These are phyloP conservation scores for Pectinophora gossypiella DNA, from an alignment of 1,140 invertebrate genomes.

Conservation along the genomic window DNA sequence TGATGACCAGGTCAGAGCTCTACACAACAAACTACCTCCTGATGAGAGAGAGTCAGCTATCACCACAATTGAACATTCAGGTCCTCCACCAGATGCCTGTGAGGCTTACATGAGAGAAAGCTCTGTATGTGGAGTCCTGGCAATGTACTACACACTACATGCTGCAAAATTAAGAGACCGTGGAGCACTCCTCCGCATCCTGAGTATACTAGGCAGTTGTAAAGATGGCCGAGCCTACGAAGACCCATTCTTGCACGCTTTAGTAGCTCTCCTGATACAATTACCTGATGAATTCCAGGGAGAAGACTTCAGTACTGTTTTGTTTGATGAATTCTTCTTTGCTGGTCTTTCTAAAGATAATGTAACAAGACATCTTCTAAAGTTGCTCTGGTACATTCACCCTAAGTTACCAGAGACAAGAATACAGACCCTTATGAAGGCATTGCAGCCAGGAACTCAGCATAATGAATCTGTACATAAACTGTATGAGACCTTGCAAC, in stretches of 20 bases:
- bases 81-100: slow-evolving; percentile 93
- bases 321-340: slow-evolving; percentile 98
- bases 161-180: slow-evolving; percentile 88
- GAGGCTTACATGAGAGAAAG: slow-evolving; percentile 94
- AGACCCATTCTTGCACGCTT: slow-evolving; percentile 95
- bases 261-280: slow-evolving; percentile 91
- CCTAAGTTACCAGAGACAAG: slow-evolving; percentile 88
- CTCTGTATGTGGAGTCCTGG: slow-evolving; percentile 91
- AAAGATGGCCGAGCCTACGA: slow-evolving; percentile 95
- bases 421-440: slow-evolving; percentile 89
- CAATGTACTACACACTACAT: slow-evolving; percentile 97
- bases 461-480: slow-evolving; percentile 91
- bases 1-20: slow-evolving; percentile 94
- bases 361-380: slow-evolving; percentile 94
- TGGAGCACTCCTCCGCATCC: slow-evolving; percentile 89
- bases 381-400: slow-evolving; percentile 95
- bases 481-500: slow-evolving; percentile 85
- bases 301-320: slow-evolving; percentile 95
- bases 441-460: slow-evolving; percentile 88
- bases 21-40: slow-evolving; percentile 92
- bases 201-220: slow-evolving; percentile 92
- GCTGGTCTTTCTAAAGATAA: slow-evolving; percentile 92
- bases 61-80: slow-evolving; percentile 95
- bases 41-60: slow-evolving; percentile 95
- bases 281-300: slow-evolving; percentile 94